Evolutionary conservation across 2,888 invertebrate genomes (phyloP), one percentile per base, ranked within the genome.

Genomic region (Eutolmus rufibarbis): DNA sequence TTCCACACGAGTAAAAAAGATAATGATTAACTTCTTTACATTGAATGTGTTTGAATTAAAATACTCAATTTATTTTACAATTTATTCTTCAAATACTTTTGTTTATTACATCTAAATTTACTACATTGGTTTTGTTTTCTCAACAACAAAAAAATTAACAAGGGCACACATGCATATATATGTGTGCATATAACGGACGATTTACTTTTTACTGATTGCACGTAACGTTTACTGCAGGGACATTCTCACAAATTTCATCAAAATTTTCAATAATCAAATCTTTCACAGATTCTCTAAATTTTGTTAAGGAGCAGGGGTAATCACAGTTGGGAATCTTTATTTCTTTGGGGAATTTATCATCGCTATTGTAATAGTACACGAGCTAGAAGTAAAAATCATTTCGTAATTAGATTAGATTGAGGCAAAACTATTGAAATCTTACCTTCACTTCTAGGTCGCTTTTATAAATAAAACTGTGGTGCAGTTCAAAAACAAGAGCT

Each of bases 401-500:
- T 8, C 9, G 66, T n/a, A 7, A 40, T 40, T 40, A 40, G 1
- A 40, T 40, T 40, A 1, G 1, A n/a, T 51, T 51, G 7, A 51
- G 19, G 7, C 7, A 51, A 51, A 7, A n/a, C 0, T n/a, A 51
- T n/a, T 51, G 51, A 88, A 88, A 19, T 1, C 88, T 89, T 91
- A 96, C 96, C 93, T 95, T 95, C 16, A 96, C 94, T 92, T 94
- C 94, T 57, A 92, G 92, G 88, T 93, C 92, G 76, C 92, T 91
- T 46, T 91, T 90, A 87, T 91, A 91, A 23, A 90, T 90, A 56
- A 91, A 90, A 89, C 91, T 94, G 88, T 94, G 94, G 90, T 96
- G 95, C 56, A 97, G 91, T 92, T 98, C 97, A 81, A 97, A 93
- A 43, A 95, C 94, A 9, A 97, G 91, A 40, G 95, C 94, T 0